phyloP scores from a whole-genome alignment of 2,797 vertebrate genomes.

The Pachyuromys duprasi region DNA sequence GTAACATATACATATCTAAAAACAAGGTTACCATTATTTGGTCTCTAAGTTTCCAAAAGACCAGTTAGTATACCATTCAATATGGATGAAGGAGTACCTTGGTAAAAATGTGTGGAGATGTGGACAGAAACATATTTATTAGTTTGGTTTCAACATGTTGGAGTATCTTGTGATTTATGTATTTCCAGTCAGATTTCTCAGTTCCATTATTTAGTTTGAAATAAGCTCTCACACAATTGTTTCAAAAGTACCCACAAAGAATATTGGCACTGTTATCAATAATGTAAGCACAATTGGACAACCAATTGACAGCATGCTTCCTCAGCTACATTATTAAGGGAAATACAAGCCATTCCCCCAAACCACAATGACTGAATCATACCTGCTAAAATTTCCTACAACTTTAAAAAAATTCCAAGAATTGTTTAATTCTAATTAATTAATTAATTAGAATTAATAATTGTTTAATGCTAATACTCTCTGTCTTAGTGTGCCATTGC shows the following conservation, averaged over 20 bases:
- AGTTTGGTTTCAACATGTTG: neutral
- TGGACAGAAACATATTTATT: conserved; percentile 20
- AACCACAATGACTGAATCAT: neutral
- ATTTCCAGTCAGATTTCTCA: conserved; percentile 29
- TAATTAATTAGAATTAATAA: no score
- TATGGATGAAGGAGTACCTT: neutral
- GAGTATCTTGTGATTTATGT: neutral
- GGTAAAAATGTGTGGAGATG: neutral
- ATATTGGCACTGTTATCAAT: conserved; percentile 5
- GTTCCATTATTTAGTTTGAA: conserved; percentile 25
- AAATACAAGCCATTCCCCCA: conserved; percentile 4
- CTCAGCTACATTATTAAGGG: neutral
- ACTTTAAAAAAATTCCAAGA: conserved; percentile 27
- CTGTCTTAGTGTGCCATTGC: neutral
- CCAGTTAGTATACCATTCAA: neutral
- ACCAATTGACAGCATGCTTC: conserved; percentile 27
- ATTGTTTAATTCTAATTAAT: neutral
- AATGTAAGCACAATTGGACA: neutral
- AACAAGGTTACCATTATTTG: neutral
- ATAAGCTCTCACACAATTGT: neutral
- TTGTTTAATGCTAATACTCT: neutral
- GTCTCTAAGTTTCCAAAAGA: neutral
- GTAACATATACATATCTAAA: neutral
- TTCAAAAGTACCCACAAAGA: neutral
- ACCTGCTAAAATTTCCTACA: neutral